These are phyloP conservation scores for Antedon mediterranea DNA, from an alignment of 53 echinoderm and acorn worm species.

Conservation along the genomic window DNA sequence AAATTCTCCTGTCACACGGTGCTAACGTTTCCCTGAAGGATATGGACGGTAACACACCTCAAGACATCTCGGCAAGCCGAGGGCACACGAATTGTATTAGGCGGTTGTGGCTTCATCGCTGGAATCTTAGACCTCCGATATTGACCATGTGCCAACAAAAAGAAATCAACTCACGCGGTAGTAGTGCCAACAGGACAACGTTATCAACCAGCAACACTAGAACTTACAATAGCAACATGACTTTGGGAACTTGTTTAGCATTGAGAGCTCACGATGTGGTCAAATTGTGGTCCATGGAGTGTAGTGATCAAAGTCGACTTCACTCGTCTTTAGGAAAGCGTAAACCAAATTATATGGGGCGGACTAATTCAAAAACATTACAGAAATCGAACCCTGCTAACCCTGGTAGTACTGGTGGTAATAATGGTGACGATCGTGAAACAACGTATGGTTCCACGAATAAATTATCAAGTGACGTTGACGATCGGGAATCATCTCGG, in stretches of 20 bases:
- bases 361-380: not conserved
- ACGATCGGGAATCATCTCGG: too few species aligned
- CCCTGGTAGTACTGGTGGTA: not conserved
- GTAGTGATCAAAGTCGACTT: not conserved
- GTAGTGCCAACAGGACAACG: not conserved
- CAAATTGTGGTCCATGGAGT: not conserved
- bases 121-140: not conserved
- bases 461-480: too few species aligned
- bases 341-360: not conserved
- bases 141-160: not conserved
- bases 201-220: not conserved
- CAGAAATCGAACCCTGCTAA: not conserved
- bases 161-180: not conserved
- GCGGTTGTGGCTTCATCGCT: not conserved
- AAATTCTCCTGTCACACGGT: not conserved
- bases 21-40: not conserved
- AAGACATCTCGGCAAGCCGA: not conserved
- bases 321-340: not conserved
- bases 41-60: not conserved
- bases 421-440: too few species aligned
- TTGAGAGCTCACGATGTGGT: not conserved
- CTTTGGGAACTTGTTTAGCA: not conserved
- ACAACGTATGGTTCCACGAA: too few species aligned
- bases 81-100: not conserved
- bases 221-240: not conserved